These are phyloP conservation scores for Rhaphigaster nebulosa DNA, from an alignment of 2,888 invertebrate species.

Conservation along the genomic window DNA sequence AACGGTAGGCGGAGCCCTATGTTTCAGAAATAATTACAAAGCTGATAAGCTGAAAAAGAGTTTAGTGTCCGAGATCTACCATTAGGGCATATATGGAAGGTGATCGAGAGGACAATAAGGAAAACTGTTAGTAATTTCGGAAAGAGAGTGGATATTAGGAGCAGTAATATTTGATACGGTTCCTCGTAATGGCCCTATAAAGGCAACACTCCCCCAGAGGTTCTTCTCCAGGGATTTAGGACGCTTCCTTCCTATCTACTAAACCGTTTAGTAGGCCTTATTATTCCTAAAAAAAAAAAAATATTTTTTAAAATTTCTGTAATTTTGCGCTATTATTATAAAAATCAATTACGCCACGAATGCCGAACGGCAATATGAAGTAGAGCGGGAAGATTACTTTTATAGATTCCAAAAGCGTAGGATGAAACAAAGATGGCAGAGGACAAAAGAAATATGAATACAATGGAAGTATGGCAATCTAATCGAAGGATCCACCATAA, in stretches of 20 bases:
- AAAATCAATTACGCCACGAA: no score
- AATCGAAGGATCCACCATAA: neutral
- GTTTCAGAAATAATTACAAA: neutral
- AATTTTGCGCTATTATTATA: neutral
- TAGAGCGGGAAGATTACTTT: neutral
- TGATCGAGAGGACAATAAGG: neutral
- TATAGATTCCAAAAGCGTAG: neutral
- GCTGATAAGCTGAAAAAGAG: neutral
- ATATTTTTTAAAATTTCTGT: neutral
- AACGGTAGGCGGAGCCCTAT: neutral
- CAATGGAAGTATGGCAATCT: neutral
- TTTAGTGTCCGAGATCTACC: neutral
- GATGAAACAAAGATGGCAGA: neutral
- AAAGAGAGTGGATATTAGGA: constrained; percentile 10
- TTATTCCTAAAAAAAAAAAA: neutral
- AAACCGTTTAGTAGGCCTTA: neutral
- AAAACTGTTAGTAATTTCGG: neutral
- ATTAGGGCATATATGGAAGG: neutral
- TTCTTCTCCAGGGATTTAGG: neutral
- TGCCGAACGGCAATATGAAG: no score
- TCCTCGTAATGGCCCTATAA: constrained; percentile 13
- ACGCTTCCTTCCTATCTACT: neutral
- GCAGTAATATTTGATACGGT: constrained; percentile 48
- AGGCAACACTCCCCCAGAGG: neutral
- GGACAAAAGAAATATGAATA: constrained; percentile 33